A percentile compares a stretch with the other conserved stretches of the same genome.
These are phyloP conservation scores for Styela clava DNA, from an alignment of 23 tunicate genomes.

Conservation along the genomic window DNA sequence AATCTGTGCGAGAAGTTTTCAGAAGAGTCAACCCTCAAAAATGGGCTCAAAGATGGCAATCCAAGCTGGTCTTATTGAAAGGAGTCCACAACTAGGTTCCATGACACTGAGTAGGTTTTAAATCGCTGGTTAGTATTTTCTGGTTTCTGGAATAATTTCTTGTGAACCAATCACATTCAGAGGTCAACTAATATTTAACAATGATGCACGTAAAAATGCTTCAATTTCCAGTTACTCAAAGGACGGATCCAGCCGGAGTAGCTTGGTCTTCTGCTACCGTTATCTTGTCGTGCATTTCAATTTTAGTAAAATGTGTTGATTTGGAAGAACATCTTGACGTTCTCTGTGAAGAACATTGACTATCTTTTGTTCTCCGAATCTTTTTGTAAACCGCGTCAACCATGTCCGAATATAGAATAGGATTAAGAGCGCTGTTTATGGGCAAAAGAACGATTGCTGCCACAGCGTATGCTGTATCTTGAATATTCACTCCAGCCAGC, in stretches of 20 bases:
- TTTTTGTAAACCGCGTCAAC: not conserved
- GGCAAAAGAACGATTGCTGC: slow-evolving; percentile 13
- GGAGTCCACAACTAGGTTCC: too few relatives aligned
- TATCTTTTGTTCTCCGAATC: not conserved
- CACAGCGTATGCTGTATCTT: slow-evolving; percentile 4
- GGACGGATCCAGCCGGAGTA: not conserved
- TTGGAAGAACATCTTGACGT: not conserved
- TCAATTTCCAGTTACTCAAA: too few relatives aligned
- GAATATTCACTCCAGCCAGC: not conserved
- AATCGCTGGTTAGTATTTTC: too few relatives aligned
- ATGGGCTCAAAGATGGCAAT: too few relatives aligned
- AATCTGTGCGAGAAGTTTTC: too few relatives aligned
- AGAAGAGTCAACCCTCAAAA: too few relatives aligned
- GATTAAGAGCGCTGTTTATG: slow-evolving; percentile 9
- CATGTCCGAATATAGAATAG: slow-evolving; percentile 3
- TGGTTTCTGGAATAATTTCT: too few relatives aligned
- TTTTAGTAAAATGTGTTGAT: not conserved
- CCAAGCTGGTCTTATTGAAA: too few relatives aligned
- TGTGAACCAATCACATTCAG: too few relatives aligned
- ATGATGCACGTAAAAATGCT: too few relatives aligned
- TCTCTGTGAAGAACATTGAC: not conserved
- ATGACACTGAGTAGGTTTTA: too few relatives aligned
- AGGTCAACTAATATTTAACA: too few relatives aligned
- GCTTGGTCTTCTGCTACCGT: not conserved
- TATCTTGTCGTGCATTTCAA: not conserved